Percentiles rank a stretch among this genome's conserved stretches.
These are phyloP conservation scores for Proctacanthus coquilletti DNA, from an alignment of 1,140 invertebrate genomes.

Conservation along the genomic window DNA sequence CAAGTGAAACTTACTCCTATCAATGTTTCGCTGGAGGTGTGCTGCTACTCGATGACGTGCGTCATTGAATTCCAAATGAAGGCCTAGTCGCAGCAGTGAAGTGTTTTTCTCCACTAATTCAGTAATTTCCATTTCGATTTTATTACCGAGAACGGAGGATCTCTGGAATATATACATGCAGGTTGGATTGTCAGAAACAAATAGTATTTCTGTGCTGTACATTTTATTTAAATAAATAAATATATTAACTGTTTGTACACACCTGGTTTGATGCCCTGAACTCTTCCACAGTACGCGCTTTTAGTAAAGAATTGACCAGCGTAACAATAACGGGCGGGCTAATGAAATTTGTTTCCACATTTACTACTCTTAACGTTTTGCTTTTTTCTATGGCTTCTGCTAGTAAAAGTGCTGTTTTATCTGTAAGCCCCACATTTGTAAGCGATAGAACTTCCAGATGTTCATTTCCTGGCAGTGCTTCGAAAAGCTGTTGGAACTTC, in stretches of 20 bases:
- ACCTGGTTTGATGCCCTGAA: constrained; percentile 94
- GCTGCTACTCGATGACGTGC: constrained; percentile 82
- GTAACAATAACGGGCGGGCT: constrained; percentile 67
- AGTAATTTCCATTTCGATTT: constrained; percentile 96
- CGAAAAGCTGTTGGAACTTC: constrained; percentile 79
- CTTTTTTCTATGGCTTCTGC: constrained; percentile 77
- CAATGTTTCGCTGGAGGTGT: constrained; percentile 90
- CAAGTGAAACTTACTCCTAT: constrained; percentile 69
- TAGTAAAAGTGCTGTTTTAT: constrained; percentile 68
- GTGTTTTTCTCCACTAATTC: constrained; percentile 85
- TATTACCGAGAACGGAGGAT: constrained; percentile 87
- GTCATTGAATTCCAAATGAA: constrained; percentile 93
- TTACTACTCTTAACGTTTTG: constrained; percentile 73
- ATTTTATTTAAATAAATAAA: constrained; percentile 3
- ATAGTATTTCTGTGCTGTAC: no score
- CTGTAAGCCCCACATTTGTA: constrained; percentile 84
- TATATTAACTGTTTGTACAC: no score
- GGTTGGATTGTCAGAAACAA: constrained; percentile 8
- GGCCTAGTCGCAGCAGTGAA: constrained; percentile 75
- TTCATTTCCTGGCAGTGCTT: constrained; percentile 77
- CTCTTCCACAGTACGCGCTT: constrained; percentile 76
- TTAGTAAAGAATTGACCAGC: constrained; percentile 70
- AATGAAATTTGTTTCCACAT: constrained; percentile 94
- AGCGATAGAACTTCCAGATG: constrained; percentile 81
- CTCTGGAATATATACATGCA: constrained; percentile 43